Conservation (phyloP, 2,888 invertebrate genomes). For the Drosophila macrospina region DNA sequence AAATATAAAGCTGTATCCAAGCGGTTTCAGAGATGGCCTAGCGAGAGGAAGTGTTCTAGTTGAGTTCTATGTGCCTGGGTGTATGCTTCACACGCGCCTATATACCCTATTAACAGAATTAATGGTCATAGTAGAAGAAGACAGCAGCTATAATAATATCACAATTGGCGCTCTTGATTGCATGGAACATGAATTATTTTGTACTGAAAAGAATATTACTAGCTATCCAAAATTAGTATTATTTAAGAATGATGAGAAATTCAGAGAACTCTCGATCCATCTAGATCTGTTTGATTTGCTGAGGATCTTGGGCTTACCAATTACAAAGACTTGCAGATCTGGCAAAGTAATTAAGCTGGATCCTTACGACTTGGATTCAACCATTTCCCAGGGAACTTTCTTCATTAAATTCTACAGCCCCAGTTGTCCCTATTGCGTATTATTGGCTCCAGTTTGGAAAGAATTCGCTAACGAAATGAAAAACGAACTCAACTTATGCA, state of each 20-base stretch:
- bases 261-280: not conserved
- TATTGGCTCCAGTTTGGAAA: not conserved
- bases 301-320: not conserved
- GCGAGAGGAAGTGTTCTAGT: not conserved
- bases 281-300: not conserved
- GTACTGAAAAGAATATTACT: slow-evolving; percentile 10
- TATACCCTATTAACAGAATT: slow-evolving; percentile 1
- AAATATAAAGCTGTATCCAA: not conserved
- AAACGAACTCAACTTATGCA: not conserved
- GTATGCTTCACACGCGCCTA: not conserved
- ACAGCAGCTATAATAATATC: not conserved
- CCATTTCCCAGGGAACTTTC: not conserved
- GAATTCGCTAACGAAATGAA: not conserved
- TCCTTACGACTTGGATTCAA: accelerated
- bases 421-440: not conserved
- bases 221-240: slow-evolving; percentile 20
- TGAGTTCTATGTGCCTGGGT: not conserved
- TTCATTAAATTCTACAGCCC: slow-evolving; percentile 20
- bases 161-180: slow-evolving; percentile 15
- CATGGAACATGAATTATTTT: not conserved
- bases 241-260: not conserved
- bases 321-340: not conserved
- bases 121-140: not conserved
- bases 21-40: not conserved
- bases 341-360: slow-evolving; percentile 1